Conservation (phyloP, 2,797 vertebrate species). For the Adrianichthys oophorus region DNA sequence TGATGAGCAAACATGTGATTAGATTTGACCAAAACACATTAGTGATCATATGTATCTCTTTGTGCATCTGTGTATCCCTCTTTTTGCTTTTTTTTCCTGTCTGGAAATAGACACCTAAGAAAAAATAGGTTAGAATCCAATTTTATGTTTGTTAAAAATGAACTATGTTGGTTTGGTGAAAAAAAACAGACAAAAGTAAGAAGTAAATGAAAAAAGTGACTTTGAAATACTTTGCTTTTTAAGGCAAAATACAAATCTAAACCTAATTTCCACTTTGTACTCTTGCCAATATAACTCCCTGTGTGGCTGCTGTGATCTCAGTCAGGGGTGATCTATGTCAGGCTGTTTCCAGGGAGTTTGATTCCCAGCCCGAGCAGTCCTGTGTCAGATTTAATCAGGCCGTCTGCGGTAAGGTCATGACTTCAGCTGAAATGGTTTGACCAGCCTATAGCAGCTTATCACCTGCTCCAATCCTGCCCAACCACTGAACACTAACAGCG, state of each 20-base stretch:
- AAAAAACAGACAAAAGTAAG: background rate
- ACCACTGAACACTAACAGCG: slow-evolving; percentile 35
- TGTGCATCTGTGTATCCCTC: no score
- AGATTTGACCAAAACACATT: no score
- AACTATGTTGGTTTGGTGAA: background rate
- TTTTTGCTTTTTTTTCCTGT: no score
- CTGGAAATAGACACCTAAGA: no score
- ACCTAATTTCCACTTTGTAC: slow-evolving; percentile 9
- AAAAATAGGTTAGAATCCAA: no score
- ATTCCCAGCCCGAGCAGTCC: slow-evolving; percentile 46
- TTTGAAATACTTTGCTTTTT: background rate
- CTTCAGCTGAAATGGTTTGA: slow-evolving; percentile 54
- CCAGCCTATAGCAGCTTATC: slow-evolving; percentile 62
- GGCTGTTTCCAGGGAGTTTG: slow-evolving; percentile 33
- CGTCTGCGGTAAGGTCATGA: slow-evolving; percentile 65
- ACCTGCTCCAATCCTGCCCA: slow-evolving; percentile 49
- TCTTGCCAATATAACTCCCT: slow-evolving; percentile 19
- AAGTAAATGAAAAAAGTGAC: background rate
- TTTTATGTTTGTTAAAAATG: no score
- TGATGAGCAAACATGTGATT: no score
- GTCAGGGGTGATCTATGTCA: slow-evolving; percentile 43
- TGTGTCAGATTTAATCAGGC: slow-evolving; percentile 63
- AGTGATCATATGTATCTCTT: no score
- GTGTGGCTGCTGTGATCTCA: slow-evolving; percentile 33
- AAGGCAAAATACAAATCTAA: background rate